Base-by-base conservation (phyloP, 2,113 vertebrate genomes). In the Pitta sordida region DNA sequence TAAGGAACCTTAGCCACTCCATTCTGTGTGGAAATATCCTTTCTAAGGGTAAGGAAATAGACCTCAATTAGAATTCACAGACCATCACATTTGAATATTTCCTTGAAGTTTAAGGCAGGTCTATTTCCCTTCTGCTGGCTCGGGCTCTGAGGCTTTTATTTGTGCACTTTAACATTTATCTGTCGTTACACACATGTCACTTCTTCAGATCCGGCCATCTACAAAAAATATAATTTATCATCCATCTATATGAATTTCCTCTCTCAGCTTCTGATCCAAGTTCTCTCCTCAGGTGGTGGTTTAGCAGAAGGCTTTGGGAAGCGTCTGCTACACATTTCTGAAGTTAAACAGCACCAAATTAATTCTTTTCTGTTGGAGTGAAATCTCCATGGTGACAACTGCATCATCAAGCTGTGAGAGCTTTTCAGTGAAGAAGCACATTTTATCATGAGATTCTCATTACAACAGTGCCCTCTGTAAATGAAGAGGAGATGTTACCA, bases 351-450 rank as follows among this genome's bases (percentile, higher is more conserved):
- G 87, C 59, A 75, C 65, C 46, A 52, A 95, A 97, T 91, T 94
- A 26, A 67, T 95, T 96, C 88, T 85, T 84, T 96, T 78, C 65
- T 82, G 27, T 52, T 79, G 84, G 52, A 97, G 91, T 49, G 62
- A 93, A 96, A 94, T 98, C 96, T 95, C 98, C 97, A 98, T 98
- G 97, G 98, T 91, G 97, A 98, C 70, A 88, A 79, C 90, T 59
- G 96, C 96, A 95, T 96, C 78, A 91, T 46, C 51, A 90, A 92
- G 86, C 96, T 73, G 83, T 62, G 92, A 82, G 41, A 92, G 90
- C 62, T 75, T 80, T 91, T 84, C 96, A 95, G 90, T 13, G 53
- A 93, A 90, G 81, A 76, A 36, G 52, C 58, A 55, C 15, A 39
- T 70, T 69, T 85, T 71, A 71, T 87, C 75, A 74, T 62, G 75